A percentile compares a stretch with the other conserved stretches of the same genome.
Conservation (phyloP, 2,888 invertebrate genomes). For the Phanerotoma sp. region DNA sequence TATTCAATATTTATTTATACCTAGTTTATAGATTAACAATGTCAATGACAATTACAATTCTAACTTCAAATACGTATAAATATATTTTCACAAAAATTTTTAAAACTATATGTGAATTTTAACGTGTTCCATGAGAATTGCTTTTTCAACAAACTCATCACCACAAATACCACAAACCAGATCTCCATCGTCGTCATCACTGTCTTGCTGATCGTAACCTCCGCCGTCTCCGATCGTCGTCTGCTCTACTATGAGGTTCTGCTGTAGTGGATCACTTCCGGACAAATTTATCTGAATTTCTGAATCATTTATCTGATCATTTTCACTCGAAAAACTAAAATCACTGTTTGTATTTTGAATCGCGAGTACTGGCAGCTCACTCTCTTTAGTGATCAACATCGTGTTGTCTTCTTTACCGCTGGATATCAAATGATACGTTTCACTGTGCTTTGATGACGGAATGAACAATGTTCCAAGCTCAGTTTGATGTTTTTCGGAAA, state of each 20-base stretch:
- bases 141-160: conserved; percentile 51
- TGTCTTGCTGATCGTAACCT: conserved; percentile 1
- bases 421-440: conserved; percentile 33
- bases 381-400: conserved; percentile 50
- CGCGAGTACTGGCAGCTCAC: conserved; percentile 42
- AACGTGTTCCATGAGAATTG: conserved; percentile 53
- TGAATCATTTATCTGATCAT: conserved; percentile 36
- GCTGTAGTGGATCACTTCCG: neutral
- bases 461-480: conserved; percentile 37
- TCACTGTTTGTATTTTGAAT: conserved; percentile 47
- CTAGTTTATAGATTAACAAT: no score
- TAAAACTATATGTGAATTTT: conserved; percentile 53
- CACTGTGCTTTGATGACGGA: conserved; percentile 37
- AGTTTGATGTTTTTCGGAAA: neutral
- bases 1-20: no score
- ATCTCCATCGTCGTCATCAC: conserved; percentile 43
- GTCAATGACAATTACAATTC: no score
- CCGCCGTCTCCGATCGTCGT: no score
- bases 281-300: conserved; percentile 36
- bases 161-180: conserved; percentile 55
- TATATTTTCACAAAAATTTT: no score
- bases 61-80: no score
- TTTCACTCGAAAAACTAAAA: conserved; percentile 47
- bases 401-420: conserved; percentile 40
- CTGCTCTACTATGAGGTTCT: conserved; percentile 4